Base-by-base conservation (phyloP, 1,140 invertebrate species). In the Drosophila bipectinata region DNA sequence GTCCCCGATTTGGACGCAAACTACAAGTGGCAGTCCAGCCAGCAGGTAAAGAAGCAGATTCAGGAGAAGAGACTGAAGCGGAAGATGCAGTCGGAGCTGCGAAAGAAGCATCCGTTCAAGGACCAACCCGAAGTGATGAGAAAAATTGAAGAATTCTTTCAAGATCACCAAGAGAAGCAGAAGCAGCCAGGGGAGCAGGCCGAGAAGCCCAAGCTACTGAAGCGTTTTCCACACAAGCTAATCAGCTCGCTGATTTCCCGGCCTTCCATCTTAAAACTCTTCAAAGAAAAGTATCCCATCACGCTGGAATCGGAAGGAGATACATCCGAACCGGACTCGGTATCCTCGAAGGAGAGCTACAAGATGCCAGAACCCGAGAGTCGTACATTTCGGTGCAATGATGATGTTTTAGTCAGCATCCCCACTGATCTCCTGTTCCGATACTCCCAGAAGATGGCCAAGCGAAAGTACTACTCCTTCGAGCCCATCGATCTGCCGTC, bases 331-430 rank as follows among this genome's bases (percentile, higher is more conserved):
- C 34, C 10, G 2, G 15, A 44, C 3, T 15, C 14, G 5, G 0
- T 8, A 9, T 14, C 41, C 14, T 5, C 5, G 10, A 18, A 9
- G 14, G 51, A 48, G 12, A 24, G 7, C 0, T n/a, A 45, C 8
- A 39, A 32, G 57, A 7, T 41, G 8, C 44, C 8, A 6, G 44
- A 24, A 2, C 14, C 14, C 14, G 14, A 44, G 3, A 4, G 7
- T 8, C n/a, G 66, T 8, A 32, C 53, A 1, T 72, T 82, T 4
- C 9, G 47, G 26, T 82, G 79, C 60, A 61, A 60, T 10, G 79
- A 83, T 30, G 39, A 59, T 24, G 28, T 39, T n/a, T 14, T 34
- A 5, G 26, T 83, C 26, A 44, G 56, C 9, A 61, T 83, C 2
- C 54, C 79, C 12, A 6, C 53, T 0, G 32, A 12, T 0, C 47